Evolutionary conservation across 1,140 invertebrate species (phyloP).

Genomic region (Habropoda laboriosa): DNA sequence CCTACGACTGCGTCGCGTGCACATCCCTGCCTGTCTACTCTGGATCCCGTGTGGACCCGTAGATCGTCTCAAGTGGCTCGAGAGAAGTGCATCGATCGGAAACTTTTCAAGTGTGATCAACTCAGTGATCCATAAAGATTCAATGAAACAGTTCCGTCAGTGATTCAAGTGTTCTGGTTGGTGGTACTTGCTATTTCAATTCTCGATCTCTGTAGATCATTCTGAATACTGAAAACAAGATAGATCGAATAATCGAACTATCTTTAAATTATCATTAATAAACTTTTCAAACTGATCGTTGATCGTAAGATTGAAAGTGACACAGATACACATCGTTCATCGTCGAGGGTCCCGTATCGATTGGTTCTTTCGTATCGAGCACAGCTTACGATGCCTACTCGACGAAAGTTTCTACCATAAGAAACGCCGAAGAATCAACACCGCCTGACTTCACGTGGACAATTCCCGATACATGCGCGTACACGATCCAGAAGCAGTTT

Average conservation of each 20-base stretch:
- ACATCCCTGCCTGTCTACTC: slow-evolving; percentile 56
- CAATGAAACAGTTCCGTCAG: not conserved
- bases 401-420: not conserved
- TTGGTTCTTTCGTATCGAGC: slow-evolving; percentile 2
- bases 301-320: not conserved
- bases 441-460: too few species aligned
- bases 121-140: not conserved
- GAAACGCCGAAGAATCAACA: too few species aligned
- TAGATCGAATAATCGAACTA: too few species aligned
- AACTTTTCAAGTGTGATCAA: too few species aligned
- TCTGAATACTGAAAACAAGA: too few species aligned
- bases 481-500: not conserved
- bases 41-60: slow-evolving; percentile 6
- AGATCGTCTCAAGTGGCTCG: slow-evolving; percentile 9
- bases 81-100: not conserved
- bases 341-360: slow-evolving; percentile 11
- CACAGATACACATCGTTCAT: not conserved
- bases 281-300: too few species aligned
- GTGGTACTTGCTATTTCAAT: too few species aligned
- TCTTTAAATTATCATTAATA: too few species aligned
- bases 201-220: not conserved
- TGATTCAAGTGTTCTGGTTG: slow-evolving; percentile 3
- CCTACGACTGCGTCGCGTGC: slow-evolving; percentile 76
- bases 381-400: not conserved
- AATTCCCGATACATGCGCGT: too few species aligned